Evolutionary conservation across 2,888 invertebrate genomes (phyloP), one percentile per base, ranked within the genome.

Genomic region (Syrista parreyssii): DNA sequence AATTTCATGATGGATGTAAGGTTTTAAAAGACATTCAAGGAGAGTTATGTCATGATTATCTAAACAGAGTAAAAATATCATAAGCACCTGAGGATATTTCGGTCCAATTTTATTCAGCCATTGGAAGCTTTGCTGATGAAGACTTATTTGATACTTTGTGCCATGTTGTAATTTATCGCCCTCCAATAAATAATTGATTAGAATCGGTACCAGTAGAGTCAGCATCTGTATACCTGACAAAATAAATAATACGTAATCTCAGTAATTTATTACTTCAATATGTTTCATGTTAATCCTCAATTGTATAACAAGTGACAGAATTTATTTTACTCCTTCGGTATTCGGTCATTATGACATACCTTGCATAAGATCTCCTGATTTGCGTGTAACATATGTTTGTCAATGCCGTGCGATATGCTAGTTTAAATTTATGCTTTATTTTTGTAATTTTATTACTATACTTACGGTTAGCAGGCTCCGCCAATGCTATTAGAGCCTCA

Each of bases 31-130:
- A 23, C 23, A 40, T 40, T 77, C 33, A 36, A 12, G 15, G 6
- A 12, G 12, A 71, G 30, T 74, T 79, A 31, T 34, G 74, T 33
- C 31, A n/a, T 31, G 11, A 71, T 23, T 55, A 23, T 35, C 15
- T 75, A 15, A 36, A 68, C 35, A 1, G 73, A 23, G 32, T 31
- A n/a, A 33, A 34, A 35, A 23, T 55, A 23, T 55, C 15, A 40
- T 23, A 55, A 55, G 23, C 91, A 96, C 96, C 93, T 97, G 96
- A 32, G 98, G 98, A 92, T 98, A 97, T 89, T 96, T 96, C 0
- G 98, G 98, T 0, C 98, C 99, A 85, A 98, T 96, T 88, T 96
- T 96, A 91, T 97, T 97, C 31, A 99, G 94, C 94, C 97, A 96
- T 84, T 97, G 95, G 84, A 99, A 93, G 81, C 97, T 96, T 86